Conservation (phyloP, 2,113 vertebrate species). For the Carassius auratus region DNA sequence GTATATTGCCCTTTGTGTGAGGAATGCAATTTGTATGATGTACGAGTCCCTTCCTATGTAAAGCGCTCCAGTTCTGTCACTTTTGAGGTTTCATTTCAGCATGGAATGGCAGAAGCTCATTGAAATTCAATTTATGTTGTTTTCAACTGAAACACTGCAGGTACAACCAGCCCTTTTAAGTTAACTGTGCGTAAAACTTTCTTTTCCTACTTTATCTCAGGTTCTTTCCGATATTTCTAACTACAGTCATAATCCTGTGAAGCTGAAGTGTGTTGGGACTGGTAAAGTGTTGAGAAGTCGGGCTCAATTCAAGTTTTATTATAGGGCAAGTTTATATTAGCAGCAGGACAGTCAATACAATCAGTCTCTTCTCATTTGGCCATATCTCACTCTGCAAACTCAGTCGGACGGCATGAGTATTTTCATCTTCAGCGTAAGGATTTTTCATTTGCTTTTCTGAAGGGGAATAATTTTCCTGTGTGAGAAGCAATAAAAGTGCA, state of each 20-base stretch:
- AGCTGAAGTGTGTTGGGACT: neutral
- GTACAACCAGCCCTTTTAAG: neutral
- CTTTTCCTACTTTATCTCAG: neutral
- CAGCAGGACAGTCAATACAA: constrained; percentile 36
- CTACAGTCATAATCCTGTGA: neutral
- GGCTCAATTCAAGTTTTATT: constrained; percentile 40
- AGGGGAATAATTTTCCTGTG: constrained; percentile 50
- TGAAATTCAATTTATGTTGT: neutral
- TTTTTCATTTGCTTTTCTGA: constrained; percentile 65
- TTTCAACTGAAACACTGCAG: neutral
- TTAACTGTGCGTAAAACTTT: neutral
- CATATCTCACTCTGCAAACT: constrained; percentile 53
- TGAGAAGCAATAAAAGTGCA: constrained; percentile 72
- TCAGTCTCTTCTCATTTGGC: constrained; percentile 14
- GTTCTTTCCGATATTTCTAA: neutral
- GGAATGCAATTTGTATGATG: neutral
- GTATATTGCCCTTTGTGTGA: neutral
- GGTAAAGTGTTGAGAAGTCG: neutral
- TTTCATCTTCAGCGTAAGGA: constrained; percentile 55
- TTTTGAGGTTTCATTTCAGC: neutral
- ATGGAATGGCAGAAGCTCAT: neutral
- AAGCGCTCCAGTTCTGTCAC: neutral
- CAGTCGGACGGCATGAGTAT: constrained; percentile 41
- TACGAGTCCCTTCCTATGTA: neutral
- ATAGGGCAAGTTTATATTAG: constrained; percentile 34